These are phyloP conservation scores for Odontamblyopus rebecca DNA, from an alignment of 2,797 vertebrate species.

Conservation along the genomic window DNA sequence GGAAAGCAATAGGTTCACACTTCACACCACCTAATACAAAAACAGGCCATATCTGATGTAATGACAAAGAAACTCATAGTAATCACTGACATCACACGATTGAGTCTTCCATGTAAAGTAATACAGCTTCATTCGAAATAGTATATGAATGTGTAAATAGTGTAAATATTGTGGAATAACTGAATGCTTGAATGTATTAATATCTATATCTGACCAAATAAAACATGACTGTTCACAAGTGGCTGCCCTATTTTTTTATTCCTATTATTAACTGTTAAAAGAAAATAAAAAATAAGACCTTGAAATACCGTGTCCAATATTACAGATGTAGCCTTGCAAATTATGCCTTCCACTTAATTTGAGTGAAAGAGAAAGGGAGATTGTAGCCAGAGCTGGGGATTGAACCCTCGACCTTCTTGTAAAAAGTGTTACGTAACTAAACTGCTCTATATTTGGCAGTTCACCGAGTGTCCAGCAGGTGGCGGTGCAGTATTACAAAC, in stretches of 20 bases:
- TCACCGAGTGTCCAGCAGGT: constrained; percentile 35
- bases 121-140: constrained; percentile 12
- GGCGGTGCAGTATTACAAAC: constrained; percentile 29
- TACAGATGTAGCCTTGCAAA: neutral
- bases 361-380: neutral
- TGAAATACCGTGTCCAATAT: no score
- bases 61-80: neutral
- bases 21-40: neutral
- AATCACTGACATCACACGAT: constrained; percentile 14
- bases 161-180: constrained; percentile 39
- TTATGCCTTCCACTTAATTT: neutral
- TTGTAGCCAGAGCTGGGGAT: neutral
- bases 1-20: neutral
- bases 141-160: constrained; percentile 26
- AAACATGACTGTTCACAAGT: constrained; percentile 32
- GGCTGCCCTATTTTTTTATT: neutral
- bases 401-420: neutral
- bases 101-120: constrained; percentile 53
- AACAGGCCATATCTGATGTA: neutral
- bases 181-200: constrained; percentile 6
- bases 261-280: neutral
- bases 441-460: neutral
- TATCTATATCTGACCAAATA: constrained; percentile 50
- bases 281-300: neutral
- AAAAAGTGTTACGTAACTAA: no score